Evolutionary conservation across 2,888 invertebrate genomes (phyloP).

Genomic region (Microplitis manilae): DNA sequence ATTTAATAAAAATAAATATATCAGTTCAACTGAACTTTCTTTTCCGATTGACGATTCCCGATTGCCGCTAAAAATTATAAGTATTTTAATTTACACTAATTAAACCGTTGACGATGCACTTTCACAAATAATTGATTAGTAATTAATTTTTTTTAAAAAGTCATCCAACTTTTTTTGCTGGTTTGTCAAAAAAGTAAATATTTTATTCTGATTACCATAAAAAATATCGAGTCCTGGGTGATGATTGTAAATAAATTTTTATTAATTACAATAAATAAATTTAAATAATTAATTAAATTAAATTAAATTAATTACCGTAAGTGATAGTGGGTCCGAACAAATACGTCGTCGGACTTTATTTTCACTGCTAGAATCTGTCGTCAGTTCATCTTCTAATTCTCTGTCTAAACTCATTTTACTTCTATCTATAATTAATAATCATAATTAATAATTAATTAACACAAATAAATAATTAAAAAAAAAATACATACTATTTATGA

Average conservation of each 20-base stretch:
- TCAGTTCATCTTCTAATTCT: constrained; percentile 58
- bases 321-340: constrained; percentile 63
- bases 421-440: constrained; percentile 51
- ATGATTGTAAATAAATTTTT: no score
- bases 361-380: constrained; percentile 54
- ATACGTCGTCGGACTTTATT: constrained; percentile 58
- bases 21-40: background rate
- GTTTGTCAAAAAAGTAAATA: no score
- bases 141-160: background rate
- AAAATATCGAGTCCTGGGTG: no score
- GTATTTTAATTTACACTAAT: background rate
- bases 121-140: background rate
- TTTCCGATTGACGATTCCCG: background rate
- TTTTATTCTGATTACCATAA: no score
- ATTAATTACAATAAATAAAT: background rate
- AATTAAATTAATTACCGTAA: constrained; percentile 59
- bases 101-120: constrained; percentile 17
- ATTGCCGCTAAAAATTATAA: background rate
- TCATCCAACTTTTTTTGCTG: background rate
- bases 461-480: constrained; percentile 10
- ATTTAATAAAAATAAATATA: background rate
- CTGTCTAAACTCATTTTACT: constrained; percentile 55
- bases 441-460: background rate
- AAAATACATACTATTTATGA: constrained; percentile 50
- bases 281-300: constrained; percentile 19